Evolutionary conservation across 1,140 invertebrate species (phyloP).

Genomic region (Acromyrmex echinatior): DNA sequence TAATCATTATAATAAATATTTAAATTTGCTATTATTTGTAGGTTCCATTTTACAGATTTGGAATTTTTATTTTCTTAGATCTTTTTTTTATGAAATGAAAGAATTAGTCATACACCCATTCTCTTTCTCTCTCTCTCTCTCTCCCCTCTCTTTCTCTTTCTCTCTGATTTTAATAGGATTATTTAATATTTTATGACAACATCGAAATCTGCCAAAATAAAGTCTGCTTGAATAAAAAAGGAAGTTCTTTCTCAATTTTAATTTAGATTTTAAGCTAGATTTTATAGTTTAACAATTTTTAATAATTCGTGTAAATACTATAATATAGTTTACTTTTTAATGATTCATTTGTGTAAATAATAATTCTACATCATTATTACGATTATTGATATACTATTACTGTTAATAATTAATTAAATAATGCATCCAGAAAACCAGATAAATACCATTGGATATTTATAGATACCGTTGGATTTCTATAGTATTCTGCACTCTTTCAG

Average conservation of each 20-base stretch:
- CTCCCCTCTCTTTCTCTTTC: too few relatives aligned
- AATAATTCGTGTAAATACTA: too few relatives aligned
- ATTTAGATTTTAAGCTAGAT: background rate
- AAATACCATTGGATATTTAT: background rate
- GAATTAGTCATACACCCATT: background rate
- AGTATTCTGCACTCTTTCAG: constrained; percentile 5
- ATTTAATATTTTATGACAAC: background rate
- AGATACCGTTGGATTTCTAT: background rate
- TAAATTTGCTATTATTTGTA: background rate
- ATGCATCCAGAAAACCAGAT: background rate
- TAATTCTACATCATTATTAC: background rate
- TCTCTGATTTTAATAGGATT: background rate
- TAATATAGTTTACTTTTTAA: background rate
- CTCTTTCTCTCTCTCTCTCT: background rate
- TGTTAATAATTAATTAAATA: constrained; percentile 6
- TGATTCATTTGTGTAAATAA: background rate
- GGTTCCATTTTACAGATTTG: background rate
- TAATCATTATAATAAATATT: background rate
- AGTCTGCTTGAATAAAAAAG: background rate
- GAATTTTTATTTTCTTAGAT: background rate
- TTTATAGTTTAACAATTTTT: background rate
- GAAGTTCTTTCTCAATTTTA: background rate
- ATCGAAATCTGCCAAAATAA: background rate
- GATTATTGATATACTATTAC: background rate
- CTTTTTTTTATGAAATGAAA: background rate